Percentiles rank a stretch among this genome's conserved stretches.
Evolutionary conservation across 2,797 vertebrate species (phyloP).

Genomic region (Novumbra hubbsi): DNA sequence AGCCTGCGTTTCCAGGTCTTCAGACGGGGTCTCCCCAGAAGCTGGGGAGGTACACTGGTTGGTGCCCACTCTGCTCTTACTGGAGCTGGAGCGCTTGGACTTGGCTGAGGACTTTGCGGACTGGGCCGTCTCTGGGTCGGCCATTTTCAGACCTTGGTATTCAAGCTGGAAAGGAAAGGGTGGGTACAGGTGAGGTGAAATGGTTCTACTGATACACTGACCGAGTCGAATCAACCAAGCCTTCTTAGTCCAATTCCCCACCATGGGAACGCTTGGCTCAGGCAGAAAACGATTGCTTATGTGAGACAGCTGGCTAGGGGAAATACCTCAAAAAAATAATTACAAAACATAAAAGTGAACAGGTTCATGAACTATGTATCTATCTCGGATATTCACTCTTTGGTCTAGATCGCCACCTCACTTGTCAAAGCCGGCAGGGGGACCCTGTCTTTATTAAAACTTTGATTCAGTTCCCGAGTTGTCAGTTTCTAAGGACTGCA

Average conservation of each 20-base stretch:
- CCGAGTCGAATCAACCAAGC: background rate
- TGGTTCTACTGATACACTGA: background rate
- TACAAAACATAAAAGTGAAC: constrained; percentile 73
- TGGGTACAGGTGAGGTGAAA: constrained; percentile 15
- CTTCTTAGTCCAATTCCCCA: background rate
- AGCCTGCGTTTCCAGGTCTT: constrained; percentile 16
- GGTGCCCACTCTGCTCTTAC: constrained; percentile 29
- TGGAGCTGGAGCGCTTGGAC: constrained; percentile 39
- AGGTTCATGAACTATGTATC: constrained; percentile 77
- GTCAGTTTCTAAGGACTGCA: constrained; percentile 71
- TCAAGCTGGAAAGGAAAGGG: constrained; percentile 15
- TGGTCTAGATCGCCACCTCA: constrained; percentile 55
- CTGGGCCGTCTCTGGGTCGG: constrained; percentile 30
- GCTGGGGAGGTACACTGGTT: constrained; percentile 7
- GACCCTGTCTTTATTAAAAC: constrained; percentile 72
- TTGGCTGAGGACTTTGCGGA: constrained; percentile 26
- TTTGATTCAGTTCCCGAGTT: constrained; percentile 70
- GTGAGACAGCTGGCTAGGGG: constrained; percentile 54
- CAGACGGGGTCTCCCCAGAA: background rate
- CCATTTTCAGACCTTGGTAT: constrained; percentile 21
- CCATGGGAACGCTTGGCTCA: background rate
- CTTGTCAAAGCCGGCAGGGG: constrained; percentile 70
- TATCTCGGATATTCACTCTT: constrained; percentile 63
- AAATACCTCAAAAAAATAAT: constrained; percentile 64
- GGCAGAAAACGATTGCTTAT: background rate